Base-by-base conservation (phyloP, 1,140 invertebrate species). In the Drosophila triauraria region DNA sequence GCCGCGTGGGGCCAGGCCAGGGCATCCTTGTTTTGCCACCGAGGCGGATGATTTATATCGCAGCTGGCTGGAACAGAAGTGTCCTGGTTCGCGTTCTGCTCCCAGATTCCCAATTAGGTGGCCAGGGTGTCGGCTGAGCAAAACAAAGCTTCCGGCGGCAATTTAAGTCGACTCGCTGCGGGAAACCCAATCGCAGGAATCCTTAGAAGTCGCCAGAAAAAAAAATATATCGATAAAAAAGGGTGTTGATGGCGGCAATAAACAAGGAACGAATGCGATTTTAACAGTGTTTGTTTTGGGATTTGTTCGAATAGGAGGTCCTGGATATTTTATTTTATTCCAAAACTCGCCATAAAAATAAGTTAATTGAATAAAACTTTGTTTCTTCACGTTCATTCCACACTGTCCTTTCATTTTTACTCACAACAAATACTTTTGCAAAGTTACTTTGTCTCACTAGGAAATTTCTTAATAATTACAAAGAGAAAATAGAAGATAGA, bases 1-100 rank as follows among this genome's bases (percentile, higher is more conserved):
- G 27, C 84, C 47, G 78, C 82, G 69, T 85, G 82, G 51, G 42
- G 76, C 56, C 42, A 25, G 53, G 27, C 46, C 30, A n/a, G 30
- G 6, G 48, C 43, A 46, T 46, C 35, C 59, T 71, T 59, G 70
- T 74, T 74, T 51, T 53, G 54, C 57, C 64, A 74, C 71, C 64
- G 48, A 83, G 53, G 61, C 72, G 76, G 64, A 88, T 88, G 85
- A 88, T 88, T 88, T 88, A 88, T 88, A 69, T 81, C 78, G 51
- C 78, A 81, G 69, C 69, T 63, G 69, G 80, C 51, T 40, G 75
- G 23, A 48, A 60, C 60, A 61, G 57, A 58, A 59, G 78, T 77
- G 58, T 64, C 54, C 44, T 42, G 35, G 23, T 17, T 44, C 13
- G 25, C 48, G 38, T 25, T 9, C 58, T 40, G 20, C 46, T 23